These are phyloP conservation scores for Cydia splendana DNA, from an alignment of 1,140 invertebrate species.

Conservation along the genomic window DNA sequence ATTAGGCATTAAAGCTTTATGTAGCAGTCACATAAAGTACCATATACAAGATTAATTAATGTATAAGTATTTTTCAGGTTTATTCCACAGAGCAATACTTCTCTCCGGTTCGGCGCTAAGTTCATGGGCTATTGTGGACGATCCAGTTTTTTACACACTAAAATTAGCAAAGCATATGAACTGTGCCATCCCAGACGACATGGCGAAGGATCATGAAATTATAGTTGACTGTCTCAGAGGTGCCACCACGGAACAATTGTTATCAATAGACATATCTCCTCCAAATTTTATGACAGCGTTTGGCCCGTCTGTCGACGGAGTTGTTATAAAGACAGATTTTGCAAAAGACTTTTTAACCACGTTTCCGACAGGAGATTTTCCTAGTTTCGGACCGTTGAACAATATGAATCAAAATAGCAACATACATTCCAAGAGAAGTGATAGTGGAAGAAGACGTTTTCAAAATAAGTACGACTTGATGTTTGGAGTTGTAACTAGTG, in stretches of 20 bases:
- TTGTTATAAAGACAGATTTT: constrained; percentile 90
- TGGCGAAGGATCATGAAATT: constrained; percentile 88
- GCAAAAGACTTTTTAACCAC: constrained; percentile 87
- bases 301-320: constrained; percentile 92
- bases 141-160: constrained; percentile 91
- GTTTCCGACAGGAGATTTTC: constrained; percentile 82
- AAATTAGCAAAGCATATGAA: constrained; percentile 91
- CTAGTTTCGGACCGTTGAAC: constrained; percentile 78
- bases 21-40: no score
- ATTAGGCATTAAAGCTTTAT: no score
- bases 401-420: constrained; percentile 75
- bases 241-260: constrained; percentile 87
- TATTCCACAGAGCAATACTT: constrained; percentile 94
- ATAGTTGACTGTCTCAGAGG: constrained; percentile 91
- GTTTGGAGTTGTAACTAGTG: constrained; percentile 92
- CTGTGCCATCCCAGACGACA: constrained; percentile 90
- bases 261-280: constrained; percentile 88
- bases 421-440: constrained; percentile 82
- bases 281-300: constrained; percentile 92
- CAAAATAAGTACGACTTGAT: constrained; percentile 87
- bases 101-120: constrained; percentile 96
- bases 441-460: constrained; percentile 77
- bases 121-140: constrained; percentile 95
- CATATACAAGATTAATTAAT: no score
- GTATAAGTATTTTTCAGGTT: constrained; percentile 71